These are phyloP conservation scores for Anolis sagrei DNA, from an alignment of 2,113 vertebrate species.

Conservation along the genomic window DNA sequence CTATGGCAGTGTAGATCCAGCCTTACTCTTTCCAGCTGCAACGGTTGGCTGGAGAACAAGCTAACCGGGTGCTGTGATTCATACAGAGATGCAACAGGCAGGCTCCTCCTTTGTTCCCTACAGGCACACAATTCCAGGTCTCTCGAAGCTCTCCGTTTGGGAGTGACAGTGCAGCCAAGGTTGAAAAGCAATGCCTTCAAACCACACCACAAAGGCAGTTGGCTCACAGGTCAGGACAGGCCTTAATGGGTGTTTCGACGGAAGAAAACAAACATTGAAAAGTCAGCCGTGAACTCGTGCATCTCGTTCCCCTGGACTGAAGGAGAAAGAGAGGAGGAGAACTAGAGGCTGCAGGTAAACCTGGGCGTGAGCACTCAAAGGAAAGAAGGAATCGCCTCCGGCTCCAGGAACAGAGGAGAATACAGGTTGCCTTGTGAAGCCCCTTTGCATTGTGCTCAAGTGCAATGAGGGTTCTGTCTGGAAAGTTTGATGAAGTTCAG, in stretches of 20 bases:
- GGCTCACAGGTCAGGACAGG: background rate
- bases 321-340: background rate
- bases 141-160: background rate
- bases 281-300: background rate
- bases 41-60: background rate
- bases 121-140: background rate
- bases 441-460: background rate
- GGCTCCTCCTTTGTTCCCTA: background rate
- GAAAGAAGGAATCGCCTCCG: background rate
- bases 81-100: background rate
- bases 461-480: no score
- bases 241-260: background rate
- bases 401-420: background rate
- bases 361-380: background rate
- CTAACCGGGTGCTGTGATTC: background rate
- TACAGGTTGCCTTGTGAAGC: background rate
- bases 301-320: background rate
- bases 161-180: background rate
- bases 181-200: background rate
- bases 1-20: no score
- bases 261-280: background rate
- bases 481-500: no score
- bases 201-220: background rate
- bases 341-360: constrained; percentile 1
- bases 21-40: background rate